These are phyloP conservation scores for Falco columbarius DNA, from an alignment of 2,797 vertebrate genomes.

Conservation along the genomic window DNA sequence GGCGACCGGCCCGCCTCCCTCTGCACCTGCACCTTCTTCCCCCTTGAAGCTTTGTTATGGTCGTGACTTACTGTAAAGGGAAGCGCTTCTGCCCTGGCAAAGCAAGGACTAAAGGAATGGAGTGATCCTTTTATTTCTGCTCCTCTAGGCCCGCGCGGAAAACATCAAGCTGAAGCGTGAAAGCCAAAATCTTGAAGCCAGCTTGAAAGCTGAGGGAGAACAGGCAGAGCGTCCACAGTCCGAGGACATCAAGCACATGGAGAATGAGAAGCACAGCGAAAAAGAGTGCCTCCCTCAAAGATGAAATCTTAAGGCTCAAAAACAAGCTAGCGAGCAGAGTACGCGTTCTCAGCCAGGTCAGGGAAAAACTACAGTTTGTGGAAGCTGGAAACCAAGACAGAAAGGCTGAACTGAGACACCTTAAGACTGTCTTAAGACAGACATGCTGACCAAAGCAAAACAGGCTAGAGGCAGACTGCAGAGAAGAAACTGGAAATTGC, in stretches of 20 bases:
- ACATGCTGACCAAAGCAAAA: constrained; percentile 73
- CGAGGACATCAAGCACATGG: constrained; percentile 77
- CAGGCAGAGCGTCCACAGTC: constrained; percentile 56
- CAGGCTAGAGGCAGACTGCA: constrained; percentile 70
- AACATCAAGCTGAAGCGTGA: constrained; percentile 78
- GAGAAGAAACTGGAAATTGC: constrained; percentile 72
- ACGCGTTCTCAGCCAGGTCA: constrained; percentile 79
- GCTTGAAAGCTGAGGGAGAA: constrained; percentile 62
- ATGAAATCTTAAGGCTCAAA: constrained; percentile 78
- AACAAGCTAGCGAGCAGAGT: constrained; percentile 71
- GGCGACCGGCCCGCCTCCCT: no score
- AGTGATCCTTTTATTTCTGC: no score
- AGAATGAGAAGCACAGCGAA: constrained; percentile 77
- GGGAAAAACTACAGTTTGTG: constrained; percentile 80
- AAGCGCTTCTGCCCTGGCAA: rapidly evolving
- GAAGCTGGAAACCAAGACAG: constrained; percentile 72
- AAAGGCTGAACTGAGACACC: constrained; percentile 60
- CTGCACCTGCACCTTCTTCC: no score
- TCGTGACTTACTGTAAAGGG: rapidly evolving
- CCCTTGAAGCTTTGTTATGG: rapidly evolving
- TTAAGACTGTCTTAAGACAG: constrained; percentile 68
- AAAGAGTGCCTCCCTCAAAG: constrained; percentile 71
- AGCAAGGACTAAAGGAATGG: rapidly evolving
- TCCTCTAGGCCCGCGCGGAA: constrained; percentile 64
- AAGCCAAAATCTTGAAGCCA: constrained; percentile 64